Conservation (phyloP, 2,888 invertebrate genomes). For the Drosophila atripex region DNA sequence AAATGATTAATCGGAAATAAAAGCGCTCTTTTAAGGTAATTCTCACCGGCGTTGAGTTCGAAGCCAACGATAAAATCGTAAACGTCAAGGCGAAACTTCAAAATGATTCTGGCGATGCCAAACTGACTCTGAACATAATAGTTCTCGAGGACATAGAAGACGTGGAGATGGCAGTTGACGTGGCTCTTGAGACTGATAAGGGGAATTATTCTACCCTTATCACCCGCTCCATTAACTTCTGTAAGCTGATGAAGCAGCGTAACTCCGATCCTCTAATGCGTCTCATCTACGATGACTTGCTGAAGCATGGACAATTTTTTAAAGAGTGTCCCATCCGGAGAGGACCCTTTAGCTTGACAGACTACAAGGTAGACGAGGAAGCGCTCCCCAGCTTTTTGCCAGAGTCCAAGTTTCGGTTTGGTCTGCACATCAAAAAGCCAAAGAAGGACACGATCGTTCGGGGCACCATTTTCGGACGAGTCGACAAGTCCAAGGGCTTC, state of each 20-base stretch:
- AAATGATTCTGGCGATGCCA: slow-evolving; percentile 65
- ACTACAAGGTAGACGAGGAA: slow-evolving; percentile 80
- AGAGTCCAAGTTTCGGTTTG: slow-evolving; percentile 68
- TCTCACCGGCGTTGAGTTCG: slow-evolving; percentile 63
- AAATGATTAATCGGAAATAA: neutral
- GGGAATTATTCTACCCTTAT: slow-evolving; percentile 69
- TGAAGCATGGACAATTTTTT: slow-evolving; percentile 70
- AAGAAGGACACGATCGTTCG: slow-evolving; percentile 59
- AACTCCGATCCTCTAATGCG: slow-evolving; percentile 66
- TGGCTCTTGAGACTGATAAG: slow-evolving; percentile 64
- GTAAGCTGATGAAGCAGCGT: slow-evolving; percentile 74
- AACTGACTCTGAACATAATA: slow-evolving; percentile 61
- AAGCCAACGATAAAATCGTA: slow-evolving; percentile 65
- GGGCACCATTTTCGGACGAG: slow-evolving; percentile 64
- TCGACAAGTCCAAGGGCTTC: slow-evolving; percentile 82
- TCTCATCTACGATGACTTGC: slow-evolving; percentile 73
- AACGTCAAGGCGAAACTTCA: slow-evolving; percentile 67
- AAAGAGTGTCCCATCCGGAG: slow-evolving; percentile 76
- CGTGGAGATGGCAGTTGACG: slow-evolving; percentile 52
- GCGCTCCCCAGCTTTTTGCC: slow-evolving; percentile 79
- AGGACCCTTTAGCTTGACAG: slow-evolving; percentile 65
- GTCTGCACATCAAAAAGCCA: slow-evolving; percentile 46
- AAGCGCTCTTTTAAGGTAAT: slow-evolving; percentile 80
- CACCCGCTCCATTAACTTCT: slow-evolving; percentile 68
- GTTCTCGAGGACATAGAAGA: slow-evolving; percentile 69